Evolutionary conservation across 2,888 invertebrate genomes (phyloP).

Genomic region (Alloplasta piceator): DNA sequence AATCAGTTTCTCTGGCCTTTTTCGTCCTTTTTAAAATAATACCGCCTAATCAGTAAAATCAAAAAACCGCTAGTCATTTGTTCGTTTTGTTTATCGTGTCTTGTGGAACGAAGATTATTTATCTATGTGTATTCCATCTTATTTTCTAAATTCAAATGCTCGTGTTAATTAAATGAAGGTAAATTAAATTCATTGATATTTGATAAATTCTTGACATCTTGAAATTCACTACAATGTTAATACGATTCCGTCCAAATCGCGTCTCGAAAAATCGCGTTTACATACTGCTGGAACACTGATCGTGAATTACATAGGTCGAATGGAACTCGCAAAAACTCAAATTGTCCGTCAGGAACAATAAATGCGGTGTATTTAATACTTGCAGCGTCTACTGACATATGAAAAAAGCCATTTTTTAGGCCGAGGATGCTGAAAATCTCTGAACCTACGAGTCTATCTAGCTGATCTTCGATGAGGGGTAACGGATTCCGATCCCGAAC

Average conservation of each 20-base stretch:
- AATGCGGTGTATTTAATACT: slow-evolving; percentile 73
- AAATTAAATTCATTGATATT: too few relatives aligned
- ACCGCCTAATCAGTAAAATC: too few relatives aligned
- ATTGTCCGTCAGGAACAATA: slow-evolving; percentile 70
- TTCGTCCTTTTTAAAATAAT: too few relatives aligned
- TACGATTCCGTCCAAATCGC: slow-evolving; percentile 56
- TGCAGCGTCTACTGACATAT: slow-evolving; percentile 68
- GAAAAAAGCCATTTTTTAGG: slow-evolving; percentile 72
- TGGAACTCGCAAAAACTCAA: slow-evolving; percentile 69
- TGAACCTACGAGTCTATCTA: slow-evolving; percentile 61
- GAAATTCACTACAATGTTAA: too few relatives aligned
- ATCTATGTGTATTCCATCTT: too few relatives aligned
- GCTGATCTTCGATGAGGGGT: slow-evolving; percentile 69
- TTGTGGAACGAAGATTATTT: too few relatives aligned
- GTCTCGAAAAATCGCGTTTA: slow-evolving; percentile 62
- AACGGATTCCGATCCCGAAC: slow-evolving; percentile 68
- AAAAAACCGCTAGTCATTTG: too few relatives aligned
- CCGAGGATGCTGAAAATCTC: slow-evolving; percentile 65
- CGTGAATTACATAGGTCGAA: slow-evolving; percentile 73
- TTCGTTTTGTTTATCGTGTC: too few relatives aligned
- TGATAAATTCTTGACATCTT: too few relatives aligned
- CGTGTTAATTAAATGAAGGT: too few relatives aligned
- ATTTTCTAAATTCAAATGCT: too few relatives aligned
- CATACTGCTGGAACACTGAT: slow-evolving; percentile 64
- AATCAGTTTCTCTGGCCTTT: too few relatives aligned